Percentiles rank a stretch among this genome's conserved stretches.
Conservation (phyloP, 2,797 vertebrate genomes). For the Brotogeris chrysoptera region DNA sequence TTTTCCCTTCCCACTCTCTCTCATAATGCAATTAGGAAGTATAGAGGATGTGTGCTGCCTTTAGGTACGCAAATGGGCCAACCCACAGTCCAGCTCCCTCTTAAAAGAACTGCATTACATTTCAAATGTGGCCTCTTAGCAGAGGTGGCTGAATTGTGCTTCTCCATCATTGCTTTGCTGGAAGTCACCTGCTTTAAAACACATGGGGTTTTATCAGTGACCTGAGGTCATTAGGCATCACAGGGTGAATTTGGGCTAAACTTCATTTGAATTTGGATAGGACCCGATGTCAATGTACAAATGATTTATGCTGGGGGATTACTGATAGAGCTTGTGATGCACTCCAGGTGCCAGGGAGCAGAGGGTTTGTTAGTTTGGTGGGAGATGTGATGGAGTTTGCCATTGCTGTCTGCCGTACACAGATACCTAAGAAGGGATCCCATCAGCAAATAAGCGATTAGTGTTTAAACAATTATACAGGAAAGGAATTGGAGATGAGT, state of each 20-base stretch:
- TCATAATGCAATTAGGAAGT: not conserved
- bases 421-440: not conserved
- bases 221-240: not conserved
- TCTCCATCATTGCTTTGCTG: fast-evolving
- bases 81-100: not conserved
- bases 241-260: not conserved
- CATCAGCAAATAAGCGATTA: not conserved
- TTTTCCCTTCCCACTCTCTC: not conserved
- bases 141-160: not conserved
- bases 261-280: not conserved
- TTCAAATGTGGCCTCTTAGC: not conserved
- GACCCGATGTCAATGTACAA: fast-evolving
- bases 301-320: not conserved
- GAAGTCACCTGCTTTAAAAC: not conserved
- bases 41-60: not conserved
- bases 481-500: not conserved
- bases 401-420: not conserved
- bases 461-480: not conserved
- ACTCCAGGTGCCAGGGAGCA: not conserved
- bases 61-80: not conserved
- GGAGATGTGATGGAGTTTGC: not conserved
- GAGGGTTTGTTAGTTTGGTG: not conserved
- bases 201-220: not conserved
- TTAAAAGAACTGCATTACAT: not conserved
- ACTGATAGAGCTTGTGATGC: not conserved